Evolutionary conservation across 2,888 invertebrate genomes (phyloP), one percentile per base, ranked within the genome.

Genomic region (Molanna angustata): DNA sequence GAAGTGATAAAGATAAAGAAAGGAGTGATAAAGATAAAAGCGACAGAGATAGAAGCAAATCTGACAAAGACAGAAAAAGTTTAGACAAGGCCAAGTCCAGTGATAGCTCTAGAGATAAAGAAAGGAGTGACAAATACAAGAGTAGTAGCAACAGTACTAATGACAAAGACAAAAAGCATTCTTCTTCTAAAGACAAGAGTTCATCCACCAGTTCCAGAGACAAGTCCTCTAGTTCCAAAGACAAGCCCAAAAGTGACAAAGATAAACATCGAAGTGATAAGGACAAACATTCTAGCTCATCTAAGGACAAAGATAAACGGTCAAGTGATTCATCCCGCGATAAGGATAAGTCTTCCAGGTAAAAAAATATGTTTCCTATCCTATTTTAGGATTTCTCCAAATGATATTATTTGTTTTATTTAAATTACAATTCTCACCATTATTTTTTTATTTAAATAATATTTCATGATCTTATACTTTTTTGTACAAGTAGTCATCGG

Each of bases 201-300:
- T 69, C 52, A 70, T 70, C 13, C 69, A 69, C 45, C 69, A 70
- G 61, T 68, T 72, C 39, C 66, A 75, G 75, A 68, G 66, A 66
- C 51, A 79, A 75, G 62, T 66, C 65, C n/a, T 67, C 66, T 45
- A 66, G 64, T 52, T 64, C 61, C 27, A 71, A 70, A 52, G 73
- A 73, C 51, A 76, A 67, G 56, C 66, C 68, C 46, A 66, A 63
- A 54, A 74, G 71, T 63, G 74, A 74, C 46, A 73, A 70, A 60
- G 75, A 76, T 46, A 76, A 73, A 62, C 74, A 78, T 52, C 67
- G 69, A 60, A 76, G 71, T 62, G 66, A 72, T 49, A 76, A 71
- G 59, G 73, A 74, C 57, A 69, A 69, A 22, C 69, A 56, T 46
- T 59, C 59, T 22, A 56, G 55, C 21, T 53, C 53, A 43, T 46